phyloP scores from a whole-genome alignment of 2,113 vertebrate species.

The Sylvietta virens region DNA sequence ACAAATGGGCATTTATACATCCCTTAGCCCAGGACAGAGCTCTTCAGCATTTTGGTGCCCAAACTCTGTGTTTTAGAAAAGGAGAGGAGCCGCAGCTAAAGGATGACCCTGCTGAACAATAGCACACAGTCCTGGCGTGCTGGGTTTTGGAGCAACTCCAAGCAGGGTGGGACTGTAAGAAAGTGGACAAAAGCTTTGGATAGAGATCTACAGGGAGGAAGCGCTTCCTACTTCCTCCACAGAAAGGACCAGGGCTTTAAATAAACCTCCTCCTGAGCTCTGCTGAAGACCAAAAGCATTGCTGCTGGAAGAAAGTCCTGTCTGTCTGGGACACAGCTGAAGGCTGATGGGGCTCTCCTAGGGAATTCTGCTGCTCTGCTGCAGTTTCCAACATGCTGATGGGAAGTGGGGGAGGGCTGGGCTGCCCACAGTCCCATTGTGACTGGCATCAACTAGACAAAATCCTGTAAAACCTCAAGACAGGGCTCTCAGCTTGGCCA shows the following conservation, averaged over 20 bases:
- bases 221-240: constrained; percentile 42
- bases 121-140: neutral
- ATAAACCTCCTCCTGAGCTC: neutral
- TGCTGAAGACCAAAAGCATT: neutral
- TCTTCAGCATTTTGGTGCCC: neutral
- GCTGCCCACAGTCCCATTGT: neutral
- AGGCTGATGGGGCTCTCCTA: neutral
- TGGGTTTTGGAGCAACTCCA: constrained; percentile 5
- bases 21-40: neutral
- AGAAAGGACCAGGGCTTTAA: constrained; percentile 32
- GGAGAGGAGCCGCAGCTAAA: neutral
- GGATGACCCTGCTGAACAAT: neutral
- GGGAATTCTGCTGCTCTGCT: accelerated
- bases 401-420: neutral
- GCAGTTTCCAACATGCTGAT: neutral
- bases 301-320: neutral
- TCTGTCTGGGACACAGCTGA: neutral
- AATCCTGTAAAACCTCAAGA: neutral
- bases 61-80: neutral
- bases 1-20: neutral
- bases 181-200: constrained; percentile 47
- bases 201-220: constrained; percentile 39
- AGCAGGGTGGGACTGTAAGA: constrained; percentile 22
- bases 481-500: neutral
- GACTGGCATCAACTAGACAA: neutral